These are phyloP conservation scores for Mesembrinibis cayennensis DNA, from an alignment of 2,113 vertebrate species.

Conservation along the genomic window DNA sequence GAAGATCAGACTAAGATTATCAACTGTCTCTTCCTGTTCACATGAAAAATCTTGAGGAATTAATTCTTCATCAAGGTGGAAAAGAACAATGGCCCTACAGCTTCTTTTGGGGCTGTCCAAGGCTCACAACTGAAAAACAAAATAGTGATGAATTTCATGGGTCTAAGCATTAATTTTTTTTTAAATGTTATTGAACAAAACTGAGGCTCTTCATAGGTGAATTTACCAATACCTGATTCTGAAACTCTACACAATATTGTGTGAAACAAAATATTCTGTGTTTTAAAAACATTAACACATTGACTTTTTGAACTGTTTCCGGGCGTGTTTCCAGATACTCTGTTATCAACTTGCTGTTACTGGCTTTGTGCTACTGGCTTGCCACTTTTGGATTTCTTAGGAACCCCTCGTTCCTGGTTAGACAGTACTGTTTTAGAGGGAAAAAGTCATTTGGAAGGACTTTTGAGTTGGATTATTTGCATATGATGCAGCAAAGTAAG, in stretches of 20 bases:
- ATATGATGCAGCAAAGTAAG: background rate
- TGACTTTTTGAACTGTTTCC: background rate
- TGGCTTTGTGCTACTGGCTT: background rate
- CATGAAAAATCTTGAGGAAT: background rate
- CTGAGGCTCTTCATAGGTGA: background rate
- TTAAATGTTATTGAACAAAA: background rate
- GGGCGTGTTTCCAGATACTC: accelerated
- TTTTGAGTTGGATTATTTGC: background rate
- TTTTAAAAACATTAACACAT: background rate
- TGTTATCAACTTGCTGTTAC: background rate
- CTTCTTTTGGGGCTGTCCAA: background rate
- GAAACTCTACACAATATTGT: background rate
- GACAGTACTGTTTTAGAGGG: background rate
- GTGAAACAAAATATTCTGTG: background rate
- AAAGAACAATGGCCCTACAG: background rate
- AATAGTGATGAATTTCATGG: background rate
- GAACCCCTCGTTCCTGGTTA: background rate
- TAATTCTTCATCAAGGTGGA: background rate
- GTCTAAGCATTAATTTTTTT: background rate
- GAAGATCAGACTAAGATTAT: background rate
- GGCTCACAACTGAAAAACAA: background rate
- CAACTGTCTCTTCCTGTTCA: background rate
- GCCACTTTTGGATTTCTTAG: background rate
- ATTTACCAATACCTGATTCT: background rate
- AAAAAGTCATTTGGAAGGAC: background rate